Conservation (phyloP, 2,113 vertebrate species). For the Mesocricetus auratus region DNA sequence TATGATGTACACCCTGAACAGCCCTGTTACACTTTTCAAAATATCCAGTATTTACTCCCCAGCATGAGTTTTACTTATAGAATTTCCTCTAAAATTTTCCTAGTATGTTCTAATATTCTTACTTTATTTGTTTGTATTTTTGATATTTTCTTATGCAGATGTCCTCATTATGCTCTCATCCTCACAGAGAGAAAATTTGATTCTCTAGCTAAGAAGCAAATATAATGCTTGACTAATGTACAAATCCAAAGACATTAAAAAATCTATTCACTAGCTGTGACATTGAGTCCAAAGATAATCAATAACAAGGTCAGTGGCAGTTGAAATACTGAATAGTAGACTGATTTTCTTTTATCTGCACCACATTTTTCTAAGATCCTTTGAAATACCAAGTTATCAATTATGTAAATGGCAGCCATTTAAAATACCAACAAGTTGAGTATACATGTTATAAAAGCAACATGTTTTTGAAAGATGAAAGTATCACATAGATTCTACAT, state of each 20-base stretch:
- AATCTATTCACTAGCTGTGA: conserved; percentile 60
- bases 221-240: conserved; percentile 46
- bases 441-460: conserved; percentile 65
- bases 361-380: conserved; percentile 46
- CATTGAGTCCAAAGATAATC: conserved; percentile 69
- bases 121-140: conserved; percentile 18
- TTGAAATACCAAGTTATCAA: conserved; percentile 62
- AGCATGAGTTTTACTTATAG: not conserved
- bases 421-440: conserved; percentile 62
- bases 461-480: conserved; percentile 68
- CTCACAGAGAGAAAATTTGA: conserved; percentile 43
- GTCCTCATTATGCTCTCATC: conserved; percentile 43
- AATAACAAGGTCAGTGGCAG: conserved; percentile 33
- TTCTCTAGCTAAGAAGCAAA: conserved; percentile 40
- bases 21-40: not conserved
- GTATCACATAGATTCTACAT: conserved; percentile 52
- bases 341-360: conserved; percentile 65
- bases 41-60: conserved; percentile 18
- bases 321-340: conserved; percentile 62
- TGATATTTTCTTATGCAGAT: conserved; percentile 34
- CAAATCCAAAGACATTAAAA: conserved; percentile 65
- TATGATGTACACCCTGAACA: not conserved
- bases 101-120: conserved; percentile 39
- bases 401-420: conserved; percentile 67
- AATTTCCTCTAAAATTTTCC: conserved; percentile 7